Evolutionary conservation across 2,797 vertebrate species (phyloP), one percentile per base, ranked within the genome.

Genomic region (Falco novaeseelandiae): DNA sequence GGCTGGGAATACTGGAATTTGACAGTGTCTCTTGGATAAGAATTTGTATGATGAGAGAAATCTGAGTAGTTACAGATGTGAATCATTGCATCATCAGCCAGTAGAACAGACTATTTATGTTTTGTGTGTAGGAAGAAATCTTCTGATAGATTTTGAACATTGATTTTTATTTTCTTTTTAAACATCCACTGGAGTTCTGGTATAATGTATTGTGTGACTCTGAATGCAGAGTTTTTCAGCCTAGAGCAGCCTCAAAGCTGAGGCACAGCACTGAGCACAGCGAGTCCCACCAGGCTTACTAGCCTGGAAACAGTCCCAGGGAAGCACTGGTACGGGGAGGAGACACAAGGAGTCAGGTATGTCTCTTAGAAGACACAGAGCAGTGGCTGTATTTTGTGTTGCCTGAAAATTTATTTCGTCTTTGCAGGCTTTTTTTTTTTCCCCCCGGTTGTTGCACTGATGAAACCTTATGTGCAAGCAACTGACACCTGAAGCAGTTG

Each of bases 231-330:
- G 12, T 62, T 59, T 71, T 78, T 61, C 40, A 77, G 38, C 14
- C 9, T 36, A 8, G 57, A 81, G 57, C 69, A 57, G 30, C 65
- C 36, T 94, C 29, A 32, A 8, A 65, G 55, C 40, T 29, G 36
- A 22, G 48, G 44, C 67, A 13, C 54, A 49, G 84, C 46, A 29
- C 10, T 40, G 61, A 78, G 46, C 77, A 15, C 20, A 58, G 42
- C 22, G 40, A 32, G 29, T 40, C 88, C 20, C 2, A 0, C 12
- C 0, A 1, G 30, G 42, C 38, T 80, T 14, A 2, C 38, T 52
- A 67, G 54, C 26, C 62, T 84, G 79, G 40, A 5, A 16, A 63
- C 5, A 4, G 52, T 57, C 18, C 55, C 44, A 32, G 30, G 87
- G 87, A 27, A 54, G 48, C 23, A 8, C 4, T 42, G 38, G 59